These are phyloP conservation scores for Mastigias papua DNA, from an alignment of 30 jellyfish, hydroid and myxozoan species.

Conservation along the genomic window DNA sequence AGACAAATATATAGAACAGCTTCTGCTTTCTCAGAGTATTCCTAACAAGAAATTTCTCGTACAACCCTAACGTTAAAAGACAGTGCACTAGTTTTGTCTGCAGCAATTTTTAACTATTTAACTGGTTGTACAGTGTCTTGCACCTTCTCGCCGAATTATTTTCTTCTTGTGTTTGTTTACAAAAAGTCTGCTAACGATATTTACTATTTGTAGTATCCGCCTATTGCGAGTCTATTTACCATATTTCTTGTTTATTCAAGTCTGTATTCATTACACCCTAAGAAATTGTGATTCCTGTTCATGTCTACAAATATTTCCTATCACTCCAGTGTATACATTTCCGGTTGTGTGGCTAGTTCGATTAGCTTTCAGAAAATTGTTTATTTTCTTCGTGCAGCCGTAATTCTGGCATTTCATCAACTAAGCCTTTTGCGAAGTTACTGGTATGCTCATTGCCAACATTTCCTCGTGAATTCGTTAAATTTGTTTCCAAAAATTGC, in stretches of 20 bases:
- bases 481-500: too few species aligned
- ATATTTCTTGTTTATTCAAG: not conserved
- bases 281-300: not conserved
- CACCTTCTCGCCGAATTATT: not conserved
- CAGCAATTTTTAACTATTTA: not conserved
- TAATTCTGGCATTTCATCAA: not conserved
- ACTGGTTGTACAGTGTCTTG: not conserved
- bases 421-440: too few species aligned
- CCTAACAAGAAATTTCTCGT: too few species aligned
- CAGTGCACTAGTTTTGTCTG: too few species aligned
- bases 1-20: too few species aligned
- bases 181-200: not conserved
- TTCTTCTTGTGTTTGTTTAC: not conserved
- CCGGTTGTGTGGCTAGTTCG: conserved; percentile 9
- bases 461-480: too few species aligned
- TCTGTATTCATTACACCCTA: not conserved
- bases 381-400: not conserved
- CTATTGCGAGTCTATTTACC: not conserved
- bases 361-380: not conserved
- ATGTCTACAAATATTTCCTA: not conserved
- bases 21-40: too few species aligned
- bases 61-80: too few species aligned
- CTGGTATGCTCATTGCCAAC: too few species aligned
- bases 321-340: not conserved
- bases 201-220: not conserved